Conservation (phyloP, 2,113 vertebrate genomes). For the Chrysemys picta region DNA sequence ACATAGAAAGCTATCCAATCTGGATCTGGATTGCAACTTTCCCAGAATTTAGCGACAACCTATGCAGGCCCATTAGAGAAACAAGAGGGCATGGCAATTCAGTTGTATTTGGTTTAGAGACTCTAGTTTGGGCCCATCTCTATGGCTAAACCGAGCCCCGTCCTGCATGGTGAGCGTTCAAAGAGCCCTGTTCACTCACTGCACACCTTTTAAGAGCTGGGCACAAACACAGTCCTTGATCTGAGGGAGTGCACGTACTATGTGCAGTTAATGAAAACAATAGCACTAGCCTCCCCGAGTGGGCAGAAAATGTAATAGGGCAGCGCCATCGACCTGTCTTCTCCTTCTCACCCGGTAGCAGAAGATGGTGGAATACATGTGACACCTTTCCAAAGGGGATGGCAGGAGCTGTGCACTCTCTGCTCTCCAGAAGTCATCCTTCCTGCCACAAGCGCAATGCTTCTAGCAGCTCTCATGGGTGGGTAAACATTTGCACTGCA, state of each 20-base stretch:
- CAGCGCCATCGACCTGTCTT: background rate
- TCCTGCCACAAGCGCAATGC: background rate
- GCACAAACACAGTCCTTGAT: background rate
- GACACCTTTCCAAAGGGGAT: background rate
- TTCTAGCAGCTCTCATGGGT: background rate
- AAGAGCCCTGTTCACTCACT: background rate
- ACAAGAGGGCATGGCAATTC: background rate
- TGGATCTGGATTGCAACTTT: background rate
- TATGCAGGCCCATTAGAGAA: background rate
- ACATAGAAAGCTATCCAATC: background rate
- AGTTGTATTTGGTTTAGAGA: background rate
- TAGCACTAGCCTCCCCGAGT: background rate
- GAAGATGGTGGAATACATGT: background rate
- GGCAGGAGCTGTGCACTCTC: background rate
- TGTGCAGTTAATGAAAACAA: background rate
- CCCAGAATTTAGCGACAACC: background rate
- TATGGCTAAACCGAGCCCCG: background rate
- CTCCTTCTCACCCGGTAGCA: background rate
- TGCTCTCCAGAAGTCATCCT: background rate
- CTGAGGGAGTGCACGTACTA: background rate
- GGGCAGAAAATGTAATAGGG: background rate
- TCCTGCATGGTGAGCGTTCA: background rate
- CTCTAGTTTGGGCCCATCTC: background rate
- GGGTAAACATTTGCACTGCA: background rate
- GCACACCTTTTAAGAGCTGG: accelerated